Evolutionary conservation across 2,888 invertebrate genomes (phyloP).

Genomic region (Pachymerium ferrugineum): DNA sequence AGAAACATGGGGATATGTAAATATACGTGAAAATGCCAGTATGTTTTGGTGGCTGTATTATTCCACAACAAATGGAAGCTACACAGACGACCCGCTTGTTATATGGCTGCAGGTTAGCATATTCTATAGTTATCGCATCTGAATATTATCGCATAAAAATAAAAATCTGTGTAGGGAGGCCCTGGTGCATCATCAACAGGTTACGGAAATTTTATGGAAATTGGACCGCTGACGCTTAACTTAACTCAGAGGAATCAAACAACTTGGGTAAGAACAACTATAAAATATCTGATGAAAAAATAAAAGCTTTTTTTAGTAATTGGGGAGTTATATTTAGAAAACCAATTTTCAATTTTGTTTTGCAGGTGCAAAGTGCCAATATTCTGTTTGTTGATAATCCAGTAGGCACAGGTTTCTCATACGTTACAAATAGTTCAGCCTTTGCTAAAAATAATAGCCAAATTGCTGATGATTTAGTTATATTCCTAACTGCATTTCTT

Average conservation of each 20-base stretch:
- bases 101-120: conserved; percentile 63
- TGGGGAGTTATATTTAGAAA: background rate
- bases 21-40: conserved; percentile 65
- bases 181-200: conserved; percentile 75
- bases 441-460: conserved; percentile 57
- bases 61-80: conserved; percentile 57
- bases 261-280: conserved; percentile 61
- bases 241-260: conserved; percentile 59
- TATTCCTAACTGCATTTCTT: conserved; percentile 65
- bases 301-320: background rate
- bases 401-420: conserved; percentile 82
- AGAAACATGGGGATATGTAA: conserved; percentile 69
- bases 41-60: conserved; percentile 87
- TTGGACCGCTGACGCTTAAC: conserved; percentile 67
- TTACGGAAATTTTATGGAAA: conserved; percentile 79
- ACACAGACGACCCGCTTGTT: conserved; percentile 66
- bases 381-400: conserved; percentile 85
- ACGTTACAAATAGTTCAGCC: conserved; percentile 56
- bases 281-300: no score
- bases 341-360: background rate
- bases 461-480: conserved; percentile 70
- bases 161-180: conserved; percentile 59
- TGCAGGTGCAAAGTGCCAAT: conserved; percentile 67
- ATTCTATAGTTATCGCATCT: background rate
- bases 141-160: background rate